A percentile compares a stretch with the other conserved stretches of the same genome.
phyloP scores from a whole-genome alignment of 2,888 invertebrate species.

The Augochlorella aurata region DNA sequence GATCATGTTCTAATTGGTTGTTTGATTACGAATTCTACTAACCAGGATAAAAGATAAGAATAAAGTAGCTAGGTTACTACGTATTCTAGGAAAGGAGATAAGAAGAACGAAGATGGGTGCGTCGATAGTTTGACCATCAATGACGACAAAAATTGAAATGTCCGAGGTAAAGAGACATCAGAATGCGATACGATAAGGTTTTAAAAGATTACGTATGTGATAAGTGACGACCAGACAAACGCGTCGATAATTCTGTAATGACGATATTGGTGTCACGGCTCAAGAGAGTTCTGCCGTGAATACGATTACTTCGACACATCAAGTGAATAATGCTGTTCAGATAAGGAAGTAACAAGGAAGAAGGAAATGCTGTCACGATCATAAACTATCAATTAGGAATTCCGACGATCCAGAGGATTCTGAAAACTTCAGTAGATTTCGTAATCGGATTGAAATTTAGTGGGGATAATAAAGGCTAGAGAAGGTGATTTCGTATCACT shows the following conservation, averaged over 20 bases:
- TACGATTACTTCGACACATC: slow-evolving; percentile 29
- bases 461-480: background rate
- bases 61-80: background rate
- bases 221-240: slow-evolving; percentile 33
- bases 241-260: slow-evolving; percentile 25
- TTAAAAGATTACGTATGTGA: slow-evolving; percentile 20
- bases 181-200: slow-evolving; percentile 13
- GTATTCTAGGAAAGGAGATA: background rate
- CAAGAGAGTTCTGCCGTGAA: slow-evolving; percentile 27
- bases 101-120: background rate
- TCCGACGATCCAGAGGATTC: background rate
- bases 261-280: slow-evolving; percentile 16
- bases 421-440: background rate
- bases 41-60: background rate
- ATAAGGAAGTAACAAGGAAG: background rate
- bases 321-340: background rate
- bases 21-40: background rate
- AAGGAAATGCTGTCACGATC: background rate
- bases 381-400: background rate
- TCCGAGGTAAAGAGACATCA: background rate
- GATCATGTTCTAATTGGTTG: background rate
- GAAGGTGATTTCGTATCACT: background rate
- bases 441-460: background rate
- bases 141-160: slow-evolving; percentile 1
- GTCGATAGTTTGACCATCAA: background rate